Evolutionary conservation across 1,140 invertebrate genomes (phyloP), one percentile per base, ranked within the genome.

Genomic region (Drosophila subpulchrella): DNA sequence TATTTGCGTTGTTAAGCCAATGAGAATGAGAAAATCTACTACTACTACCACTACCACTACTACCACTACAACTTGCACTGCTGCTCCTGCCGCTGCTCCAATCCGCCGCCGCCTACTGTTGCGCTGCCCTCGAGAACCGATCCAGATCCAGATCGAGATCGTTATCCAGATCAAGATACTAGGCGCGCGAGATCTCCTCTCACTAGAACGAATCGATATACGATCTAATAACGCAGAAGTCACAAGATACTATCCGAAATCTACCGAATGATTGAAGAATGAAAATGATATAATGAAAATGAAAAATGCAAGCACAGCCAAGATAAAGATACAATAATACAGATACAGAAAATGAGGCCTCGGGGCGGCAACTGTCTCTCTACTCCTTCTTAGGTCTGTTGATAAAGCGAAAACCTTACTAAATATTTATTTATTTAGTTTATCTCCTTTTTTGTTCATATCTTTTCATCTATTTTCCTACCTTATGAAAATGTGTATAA

Each of bases 1-100:
- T 89, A 91, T 91, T 91, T 90, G 81, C 90, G 84, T 88, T 89
- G 84, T 84, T 85, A 91, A 91, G 90, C 90, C 90, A 91, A 91
- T 91, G 84, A 91, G 85, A 91, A 85, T 91, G 90, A 91, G 90
- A 91, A 90, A 82, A 90, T 91, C 77, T 85, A 86, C 84, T 89
- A 86, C 82, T 81, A 82, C 80, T 82, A 82, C 83, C 79, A 88
- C 72, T 85, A 81, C 85, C 67, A 88, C 83, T 83, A 88, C 82
- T 76, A 88, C 83, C 70, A 88, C 85, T 65, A 89, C 90, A 90
- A 90, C 85, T 91, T 86, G 85, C 84, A 85, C 78, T 84, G 72
- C 90, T 86, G 82, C 75, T 88, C 75, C 77, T 84, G 84, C 57
- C 65, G 86, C 81, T 71, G 83, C 75, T 58, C 81, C 68, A 81